Evolutionary conservation across 2,113 vertebrate species (phyloP), one percentile per base, ranked within the genome.

Genomic region (Notothenia coriiceps): DNA sequence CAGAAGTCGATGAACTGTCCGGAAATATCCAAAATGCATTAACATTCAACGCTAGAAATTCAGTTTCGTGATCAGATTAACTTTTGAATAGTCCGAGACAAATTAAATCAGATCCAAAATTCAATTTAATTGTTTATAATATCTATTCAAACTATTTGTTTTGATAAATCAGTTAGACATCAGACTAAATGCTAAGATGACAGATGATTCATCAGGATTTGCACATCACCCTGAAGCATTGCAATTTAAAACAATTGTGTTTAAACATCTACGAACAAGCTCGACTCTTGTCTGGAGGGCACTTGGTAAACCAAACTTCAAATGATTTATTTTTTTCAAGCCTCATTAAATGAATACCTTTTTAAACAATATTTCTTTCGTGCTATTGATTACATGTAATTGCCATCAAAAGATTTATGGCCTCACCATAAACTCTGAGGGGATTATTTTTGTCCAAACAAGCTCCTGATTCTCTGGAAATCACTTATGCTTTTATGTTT

Each of bases 391-490:
- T 12, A 13, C 6, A 14, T 60, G 11, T 57, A 18, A 74, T n/a
- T 60, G 20, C 12, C 17, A 1, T 46, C 10, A 4, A 1, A 1
- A 47, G 49, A 62, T 66, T 61, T 12, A 70, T 52, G 50, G 13
- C 63, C 20, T 67, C 14, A 3, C 2, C 51, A 2, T 47, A 22
- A 25, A 3, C 14, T 18, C 2, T 0, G 0, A 40, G 12, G n/a
- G 46, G 29, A 43, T 17, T 3, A 0, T 49, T 43, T 35, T 14
- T 49, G 60, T 52, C 62, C 35, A 1, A 55, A 62, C 75, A 70
- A 15, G 70, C 40, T 29, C 6, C 50, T n/a, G 1, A 4, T 13
- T 17, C 65, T 71, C 25, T 59, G 6, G 59, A 69, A 73, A 80
- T 66, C 10, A 20, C 66, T 77, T 61, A n/a, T 3, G 18, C 7